Base-by-base conservation (phyloP, 2,797 vertebrate genomes). In the Atherinosoma microstoma region DNA sequence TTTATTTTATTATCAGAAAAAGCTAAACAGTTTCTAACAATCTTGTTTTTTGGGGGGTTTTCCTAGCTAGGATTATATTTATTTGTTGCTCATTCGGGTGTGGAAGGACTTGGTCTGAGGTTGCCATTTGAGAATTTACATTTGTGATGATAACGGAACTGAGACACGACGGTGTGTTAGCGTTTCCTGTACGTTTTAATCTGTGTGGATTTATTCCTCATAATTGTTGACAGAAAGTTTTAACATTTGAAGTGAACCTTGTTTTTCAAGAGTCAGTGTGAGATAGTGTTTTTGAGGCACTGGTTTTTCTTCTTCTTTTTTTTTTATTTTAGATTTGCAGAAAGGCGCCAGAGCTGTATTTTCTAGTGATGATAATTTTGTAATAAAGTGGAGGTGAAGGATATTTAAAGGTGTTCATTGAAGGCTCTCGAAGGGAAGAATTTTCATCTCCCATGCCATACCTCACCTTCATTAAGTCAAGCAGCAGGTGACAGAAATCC, bases 361-460 rank as follows among this genome's bases (percentile, higher is more conserved):
- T 79, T 38, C 82, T 77, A 58, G 77, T 59, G 20, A 47, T 18
- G 70, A 57, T 47, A 57, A 71, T 66, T 80, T 79, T 82, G 67
- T 86, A 32, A 75, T 42, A 30, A 65, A 72, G 65, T 27, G 72
- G 77, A 85, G 82, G 71, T 82, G 80, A 82, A 75, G 85, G 82
- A 80, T 40, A 87, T 84, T 70, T 73, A 59, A 59, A 86, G 91
- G 91, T 93, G 91, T 89, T 84, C 6, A 81, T 83, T 67, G 82
- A 80, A 87, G 64, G 77, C 82, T 70, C 35, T 67, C 49, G 72
- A 83, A 88, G 69, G 75, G 82, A 89, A 84, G 78, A 78, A 69
- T 82, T 88, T 82, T 85, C 73, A 75, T 87, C 80, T 88, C 83
- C 87, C 88, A 90, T 93, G 93, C 92, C 91, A 89, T 89, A 87